Evolutionary conservation across 2,113 vertebrate genomes (phyloP), one percentile per base, ranked within the genome.

Genomic region (Gadus chalcogrammus): DNA sequence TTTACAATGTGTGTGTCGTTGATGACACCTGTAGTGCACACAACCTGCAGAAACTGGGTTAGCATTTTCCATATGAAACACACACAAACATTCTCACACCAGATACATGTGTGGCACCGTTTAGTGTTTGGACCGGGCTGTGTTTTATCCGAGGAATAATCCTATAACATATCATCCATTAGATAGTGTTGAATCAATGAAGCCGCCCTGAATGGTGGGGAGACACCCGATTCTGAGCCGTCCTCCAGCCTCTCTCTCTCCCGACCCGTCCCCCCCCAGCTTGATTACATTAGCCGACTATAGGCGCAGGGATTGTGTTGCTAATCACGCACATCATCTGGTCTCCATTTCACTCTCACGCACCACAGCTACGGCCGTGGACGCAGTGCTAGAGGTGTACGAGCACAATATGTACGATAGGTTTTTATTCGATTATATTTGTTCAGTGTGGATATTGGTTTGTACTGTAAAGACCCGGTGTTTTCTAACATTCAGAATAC

Each of bases 181-280:
- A 48, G 11, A 48, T 48, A 48, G 9, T 48, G 42, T 48, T 48
- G 42, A 48, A 48, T 48, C 2, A 84, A 84, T 71, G 80, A 64
- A 24, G 0, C 55, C n/a, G 16, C 55, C 22, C 60, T 82, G 79
- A 84, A 64, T 35, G 13, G 67, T 13, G 1, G 42, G 60, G 0
- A 68, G 85, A 73, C 88, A 88, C 87, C 79, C 65, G 84, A 85
- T 55, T 82, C 84, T 82, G 61, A 72, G 66, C 52, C 62, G 65
- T 70, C 76, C 65, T 69, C 35, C 70, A 31, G 17, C 11, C 12
- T 42, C 64, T 64, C 69, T 68, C 81, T 84, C 77, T 71, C 67
- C 77, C 52, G 79, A 9, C 71, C 74, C 65, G 67, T 2, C 2
- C 24, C 24, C 24, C 24, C 1, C 24, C 24, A 1, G 60, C 78